Conservation (phyloP, 2,797 vertebrate species). For the Chloroceryle amazona region DNA sequence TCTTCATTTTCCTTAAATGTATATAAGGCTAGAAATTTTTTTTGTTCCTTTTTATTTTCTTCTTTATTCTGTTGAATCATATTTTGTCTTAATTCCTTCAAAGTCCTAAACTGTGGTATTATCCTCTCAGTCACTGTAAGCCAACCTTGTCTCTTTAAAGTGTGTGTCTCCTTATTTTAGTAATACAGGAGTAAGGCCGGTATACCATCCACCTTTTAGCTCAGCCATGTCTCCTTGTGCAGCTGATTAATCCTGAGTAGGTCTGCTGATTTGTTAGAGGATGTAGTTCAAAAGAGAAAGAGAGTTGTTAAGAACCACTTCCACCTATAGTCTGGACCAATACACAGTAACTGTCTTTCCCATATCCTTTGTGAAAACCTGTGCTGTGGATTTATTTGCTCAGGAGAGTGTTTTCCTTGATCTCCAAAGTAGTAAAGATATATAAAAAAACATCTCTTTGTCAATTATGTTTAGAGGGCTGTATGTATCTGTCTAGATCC, state of each 20-base stretch:
- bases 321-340: background rate
- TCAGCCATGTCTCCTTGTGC: background rate
- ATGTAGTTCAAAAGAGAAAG: no score
- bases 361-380: background rate
- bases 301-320: background rate
- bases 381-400: background rate
- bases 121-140: background rate
- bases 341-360: background rate
- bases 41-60: background rate
- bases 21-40: background rate
- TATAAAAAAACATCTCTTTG: background rate
- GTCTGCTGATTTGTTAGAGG: background rate
- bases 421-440: background rate
- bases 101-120: background rate
- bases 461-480: background rate
- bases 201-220: background rate
- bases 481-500: background rate
- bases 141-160: background rate
- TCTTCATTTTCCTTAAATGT: background rate
- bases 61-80: background rate
- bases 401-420: background rate
- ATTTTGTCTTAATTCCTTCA: background rate
- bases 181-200: background rate
- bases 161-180: background rate
- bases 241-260: background rate